These are phyloP conservation scores for Cyprinodon diabolis DNA, from an alignment of 2,797 vertebrate genomes.

Conservation along the genomic window DNA sequence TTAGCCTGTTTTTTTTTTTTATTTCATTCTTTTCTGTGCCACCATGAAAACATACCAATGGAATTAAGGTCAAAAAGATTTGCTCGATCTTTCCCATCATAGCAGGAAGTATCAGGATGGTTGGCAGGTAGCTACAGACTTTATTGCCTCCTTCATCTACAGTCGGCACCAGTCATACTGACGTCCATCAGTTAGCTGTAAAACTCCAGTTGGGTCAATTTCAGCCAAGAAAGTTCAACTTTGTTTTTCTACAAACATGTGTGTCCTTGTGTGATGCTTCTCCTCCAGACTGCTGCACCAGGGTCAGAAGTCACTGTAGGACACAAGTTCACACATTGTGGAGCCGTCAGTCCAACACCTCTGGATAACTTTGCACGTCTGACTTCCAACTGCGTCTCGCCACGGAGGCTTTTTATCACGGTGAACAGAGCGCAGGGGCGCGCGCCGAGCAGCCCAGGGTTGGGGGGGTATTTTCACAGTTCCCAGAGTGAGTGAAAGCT, in stretches of 20 bases:
- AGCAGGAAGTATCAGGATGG: too few relatives aligned
- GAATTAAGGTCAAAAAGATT: too few relatives aligned
- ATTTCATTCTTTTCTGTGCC: too few relatives aligned
- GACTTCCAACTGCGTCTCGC: slow-evolving; percentile 34
- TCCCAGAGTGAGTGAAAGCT: slow-evolving; percentile 71
- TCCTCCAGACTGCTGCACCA: slow-evolving; percentile 42
- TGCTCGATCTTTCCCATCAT: too few relatives aligned
- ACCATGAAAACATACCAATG: too few relatives aligned
- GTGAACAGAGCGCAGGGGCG: slow-evolving; percentile 41
- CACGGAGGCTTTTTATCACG: slow-evolving; percentile 54
- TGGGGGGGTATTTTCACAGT: slow-evolving; percentile 71
- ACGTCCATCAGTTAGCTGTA: too few relatives aligned
- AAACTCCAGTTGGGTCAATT: too few relatives aligned
- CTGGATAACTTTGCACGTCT: slow-evolving; percentile 58
- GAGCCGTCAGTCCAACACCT: slow-evolving; percentile 63
- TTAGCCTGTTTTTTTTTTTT: too few relatives aligned
- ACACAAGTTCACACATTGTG: slow-evolving; percentile 68
- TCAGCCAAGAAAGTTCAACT: too few relatives aligned
- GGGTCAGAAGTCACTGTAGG: slow-evolving; percentile 72
- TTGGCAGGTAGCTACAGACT: too few relatives aligned
- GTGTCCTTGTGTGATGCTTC: not conserved
- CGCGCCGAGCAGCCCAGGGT: not conserved
- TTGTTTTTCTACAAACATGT: not conserved
- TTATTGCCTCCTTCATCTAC: too few relatives aligned
- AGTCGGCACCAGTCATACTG: too few relatives aligned